A percentile compares a stretch with the other conserved stretches of the same genome.
Evolutionary conservation across 1,140 invertebrate species (phyloP).

Genomic region (Meloidogyne exigua): DNA sequence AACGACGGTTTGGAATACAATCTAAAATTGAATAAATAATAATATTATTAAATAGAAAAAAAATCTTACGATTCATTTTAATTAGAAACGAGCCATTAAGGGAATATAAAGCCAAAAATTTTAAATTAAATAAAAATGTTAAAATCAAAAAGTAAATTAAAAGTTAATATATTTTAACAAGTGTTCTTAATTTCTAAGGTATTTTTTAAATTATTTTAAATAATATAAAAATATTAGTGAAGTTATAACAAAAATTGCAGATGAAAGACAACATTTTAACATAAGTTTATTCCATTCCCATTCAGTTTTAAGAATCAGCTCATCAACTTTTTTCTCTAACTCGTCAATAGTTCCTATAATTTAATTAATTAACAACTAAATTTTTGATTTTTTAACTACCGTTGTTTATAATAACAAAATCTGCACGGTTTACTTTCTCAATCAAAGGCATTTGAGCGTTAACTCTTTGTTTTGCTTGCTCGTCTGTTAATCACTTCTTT

Average conservation of each 20-base stretch:
- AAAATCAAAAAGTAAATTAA: no score
- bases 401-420: constrained; percentile 18
- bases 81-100: neutral
- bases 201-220: neutral
- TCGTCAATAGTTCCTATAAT: neutral
- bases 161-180: no score
- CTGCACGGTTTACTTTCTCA: neutral
- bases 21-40: constrained; percentile 15
- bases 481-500: constrained; percentile 14
- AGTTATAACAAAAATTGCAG: constrained; percentile 6
- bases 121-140: neutral
- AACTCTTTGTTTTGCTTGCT: constrained; percentile 3
- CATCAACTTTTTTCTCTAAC: neutral
- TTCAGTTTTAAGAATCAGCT: neutral
- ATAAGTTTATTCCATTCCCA: constrained; percentile 1
- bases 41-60: neutral
- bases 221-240: constrained; percentile 5
- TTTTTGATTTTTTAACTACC: constrained; percentile 3
- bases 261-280: constrained; percentile 2
- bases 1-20: constrained; percentile 29
- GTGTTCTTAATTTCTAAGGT: neutral
- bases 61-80: constrained; percentile 14
- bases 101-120: neutral
- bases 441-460: constrained; percentile 8
- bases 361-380: neutral